Evolutionary conservation across 2,113 vertebrate genomes (phyloP).

Genomic region (Poicephalus meyeri): DNA sequence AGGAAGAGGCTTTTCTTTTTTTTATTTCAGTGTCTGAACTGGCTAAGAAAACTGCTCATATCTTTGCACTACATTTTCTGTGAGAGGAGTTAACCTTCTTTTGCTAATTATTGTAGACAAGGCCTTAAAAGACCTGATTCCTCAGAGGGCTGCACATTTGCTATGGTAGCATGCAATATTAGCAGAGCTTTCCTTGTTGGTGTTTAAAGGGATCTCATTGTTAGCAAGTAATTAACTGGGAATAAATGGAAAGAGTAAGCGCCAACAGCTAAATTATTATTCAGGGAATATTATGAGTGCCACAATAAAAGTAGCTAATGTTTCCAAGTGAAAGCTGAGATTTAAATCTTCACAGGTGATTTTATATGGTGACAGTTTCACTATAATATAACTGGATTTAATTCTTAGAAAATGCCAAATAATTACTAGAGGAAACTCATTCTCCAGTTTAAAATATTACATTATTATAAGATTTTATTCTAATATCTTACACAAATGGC

Average conservation of each 20-base stretch:
- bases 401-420: not conserved
- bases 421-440: not conserved
- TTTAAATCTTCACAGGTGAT: not conserved
- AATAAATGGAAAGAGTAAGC: not conserved
- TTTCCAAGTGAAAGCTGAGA: not conserved
- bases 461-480: not conserved
- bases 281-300: not conserved
- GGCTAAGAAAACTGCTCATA: not conserved
- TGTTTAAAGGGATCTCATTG: not conserved
- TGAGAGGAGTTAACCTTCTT: not conserved
- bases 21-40: not conserved
- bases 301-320: not conserved
- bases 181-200: not conserved
- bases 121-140: not conserved
- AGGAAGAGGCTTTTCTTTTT: not conserved
- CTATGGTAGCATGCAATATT: not conserved
- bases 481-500: not conserved
- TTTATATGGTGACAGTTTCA: not conserved
- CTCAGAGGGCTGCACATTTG: not conserved
- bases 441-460: not conserved
- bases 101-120: not conserved
- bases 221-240: not conserved
- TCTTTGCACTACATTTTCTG: not conserved
- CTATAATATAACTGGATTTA: not conserved
- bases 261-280: not conserved